phyloP scores from a whole-genome alignment of 2,888 invertebrate species.

The Chesias legatella region DNA sequence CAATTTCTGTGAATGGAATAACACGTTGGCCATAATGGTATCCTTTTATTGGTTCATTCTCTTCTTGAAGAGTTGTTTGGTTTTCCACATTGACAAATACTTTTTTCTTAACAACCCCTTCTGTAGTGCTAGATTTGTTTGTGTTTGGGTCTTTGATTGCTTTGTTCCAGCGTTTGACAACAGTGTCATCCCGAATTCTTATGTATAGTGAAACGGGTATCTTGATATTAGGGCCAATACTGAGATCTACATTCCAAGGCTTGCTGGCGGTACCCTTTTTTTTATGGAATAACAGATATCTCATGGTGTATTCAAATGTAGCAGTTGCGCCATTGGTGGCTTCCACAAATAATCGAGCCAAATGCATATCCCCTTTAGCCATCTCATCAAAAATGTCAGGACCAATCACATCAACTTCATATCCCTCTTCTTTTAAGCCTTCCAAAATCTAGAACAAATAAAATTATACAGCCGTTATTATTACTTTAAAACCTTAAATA shows the following conservation, averaged over 20 bases:
- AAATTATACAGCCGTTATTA: too few relatives aligned
- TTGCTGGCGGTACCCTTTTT: constrained; percentile 70
- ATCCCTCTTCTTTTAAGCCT: constrained; percentile 75
- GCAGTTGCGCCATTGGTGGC: constrained; percentile 66
- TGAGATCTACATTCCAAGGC: constrained; percentile 84
- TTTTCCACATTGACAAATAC: constrained; percentile 65
- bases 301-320: constrained; percentile 81
- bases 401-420: constrained; percentile 84
- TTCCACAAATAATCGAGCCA: constrained; percentile 63
- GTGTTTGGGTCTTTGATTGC: constrained; percentile 61
- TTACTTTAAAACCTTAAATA: too few relatives aligned
- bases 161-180: constrained; percentile 57
- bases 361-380: constrained; percentile 46
- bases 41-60: constrained; percentile 77
- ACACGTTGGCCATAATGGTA: constrained; percentile 82
- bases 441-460: constrained; percentile 60
- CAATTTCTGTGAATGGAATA: constrained; percentile 80
- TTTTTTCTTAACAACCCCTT: constrained; percentile 52
- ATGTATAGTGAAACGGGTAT: constrained; percentile 82
- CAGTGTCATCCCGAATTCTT: constrained; percentile 70
- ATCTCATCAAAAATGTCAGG: constrained; percentile 62
- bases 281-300: constrained; percentile 79
- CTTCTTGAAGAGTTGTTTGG: constrained; percentile 65
- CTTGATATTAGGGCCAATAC: constrained; percentile 79
- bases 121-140: constrained; percentile 55